Percentiles rank a stretch among this genome's conserved stretches.
Evolutionary conservation across 2,888 invertebrate species (phyloP).

Genomic region (Camptogramma bilineatum): DNA sequence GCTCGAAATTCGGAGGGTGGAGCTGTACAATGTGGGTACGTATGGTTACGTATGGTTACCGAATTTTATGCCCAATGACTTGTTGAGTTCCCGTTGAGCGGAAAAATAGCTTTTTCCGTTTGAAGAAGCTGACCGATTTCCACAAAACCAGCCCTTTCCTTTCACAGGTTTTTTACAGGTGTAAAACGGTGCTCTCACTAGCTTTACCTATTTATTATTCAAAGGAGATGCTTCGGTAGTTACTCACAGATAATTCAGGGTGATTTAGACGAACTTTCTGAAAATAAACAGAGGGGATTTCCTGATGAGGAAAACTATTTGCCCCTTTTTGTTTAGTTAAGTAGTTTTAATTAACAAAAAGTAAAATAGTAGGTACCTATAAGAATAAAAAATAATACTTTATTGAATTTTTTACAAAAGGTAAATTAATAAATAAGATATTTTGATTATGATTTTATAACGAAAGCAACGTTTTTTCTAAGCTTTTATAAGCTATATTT

Average conservation of each 20-base stretch:
- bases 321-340: not conserved
- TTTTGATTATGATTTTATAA: too few species aligned
- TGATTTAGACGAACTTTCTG: not conserved
- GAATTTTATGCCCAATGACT: slow-evolving; percentile 31
- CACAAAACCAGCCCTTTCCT: slow-evolving; percentile 9
- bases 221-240: not conserved
- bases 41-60: slow-evolving; percentile 16
- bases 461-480: too few species aligned
- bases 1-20: slow-evolving; percentile 4
- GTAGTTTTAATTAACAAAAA: not conserved
- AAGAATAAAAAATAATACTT: not conserved
- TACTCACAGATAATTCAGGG: slow-evolving; percentile 5
- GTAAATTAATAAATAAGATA: too few species aligned
- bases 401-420: too few species aligned
- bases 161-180: not conserved
- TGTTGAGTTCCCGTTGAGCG: slow-evolving; percentile 26
- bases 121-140: slow-evolving; percentile 18
- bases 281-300: not conserved
- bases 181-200: not conserved
- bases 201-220: slow-evolving; percentile 11
- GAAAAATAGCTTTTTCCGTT: slow-evolving; percentile 30
- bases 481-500: too few species aligned
- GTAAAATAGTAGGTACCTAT: too few species aligned
- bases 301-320: not conserved
- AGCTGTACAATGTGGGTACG: slow-evolving; percentile 9